A percentile compares a stretch with the other conserved stretches of the same genome.
These are phyloP conservation scores for Holotrichia oblita DNA, from an alignment of 1,140 invertebrate species.

Conservation along the genomic window DNA sequence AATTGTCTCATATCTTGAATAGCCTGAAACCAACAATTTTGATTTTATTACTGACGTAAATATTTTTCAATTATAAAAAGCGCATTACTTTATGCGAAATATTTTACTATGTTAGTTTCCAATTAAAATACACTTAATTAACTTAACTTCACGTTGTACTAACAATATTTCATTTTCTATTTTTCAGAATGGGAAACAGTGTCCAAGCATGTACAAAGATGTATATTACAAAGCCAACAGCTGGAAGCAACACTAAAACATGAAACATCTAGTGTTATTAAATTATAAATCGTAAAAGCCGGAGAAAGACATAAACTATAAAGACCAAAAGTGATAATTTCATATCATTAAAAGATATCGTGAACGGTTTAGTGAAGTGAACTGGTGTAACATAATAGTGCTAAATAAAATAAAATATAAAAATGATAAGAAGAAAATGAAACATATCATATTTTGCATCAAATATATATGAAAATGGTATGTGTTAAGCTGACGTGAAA, in stretches of 20 bases:
- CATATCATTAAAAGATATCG: constrained; percentile 47
- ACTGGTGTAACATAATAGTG: constrained; percentile 40
- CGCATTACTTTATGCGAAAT: too few relatives aligned
- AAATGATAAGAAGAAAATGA: constrained; percentile 38
- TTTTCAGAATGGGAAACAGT: constrained; percentile 78
- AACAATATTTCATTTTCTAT: constrained; percentile 39
- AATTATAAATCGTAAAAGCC: constrained; percentile 33
- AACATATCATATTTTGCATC: constrained; percentile 46
- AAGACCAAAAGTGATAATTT: constrained; percentile 44
- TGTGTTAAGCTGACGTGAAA: constrained; percentile 44
- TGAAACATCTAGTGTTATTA: neutral
- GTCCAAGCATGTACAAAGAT: constrained; percentile 86
- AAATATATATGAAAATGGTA: constrained; percentile 40
- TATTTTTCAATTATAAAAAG: too few relatives aligned
- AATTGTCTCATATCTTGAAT: too few relatives aligned
- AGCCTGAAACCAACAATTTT: too few relatives aligned
- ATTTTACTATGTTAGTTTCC: too few relatives aligned
- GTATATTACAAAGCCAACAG: constrained; percentile 86
- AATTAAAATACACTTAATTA: too few relatives aligned
- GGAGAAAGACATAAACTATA: constrained; percentile 44
- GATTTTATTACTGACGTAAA: too few relatives aligned
- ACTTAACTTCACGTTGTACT: neutral
- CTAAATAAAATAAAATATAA: constrained; percentile 31
- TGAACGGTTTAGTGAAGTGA: constrained; percentile 33
- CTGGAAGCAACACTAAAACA: constrained; percentile 72